Base-by-base conservation (phyloP, 2,113 vertebrate species). In the Machaerirhynchus nigripectus region DNA sequence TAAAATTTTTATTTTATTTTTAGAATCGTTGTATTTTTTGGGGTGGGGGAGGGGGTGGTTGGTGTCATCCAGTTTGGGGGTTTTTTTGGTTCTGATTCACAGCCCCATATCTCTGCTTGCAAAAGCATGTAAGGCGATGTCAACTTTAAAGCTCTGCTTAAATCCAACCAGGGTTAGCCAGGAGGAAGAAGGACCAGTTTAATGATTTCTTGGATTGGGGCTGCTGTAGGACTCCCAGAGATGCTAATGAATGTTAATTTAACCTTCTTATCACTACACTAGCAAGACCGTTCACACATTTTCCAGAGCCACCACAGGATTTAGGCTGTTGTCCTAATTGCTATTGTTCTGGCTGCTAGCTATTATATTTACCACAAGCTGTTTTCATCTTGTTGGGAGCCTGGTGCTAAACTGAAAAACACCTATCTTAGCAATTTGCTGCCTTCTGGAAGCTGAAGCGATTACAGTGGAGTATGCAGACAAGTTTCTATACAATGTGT, bases 251-350 rank as follows among this genome's bases (percentile, higher is more conserved):
- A 60, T 96, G 79, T 80, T 92, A 95, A 96, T 94, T 88, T 88
- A 79, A 93, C 83, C 68, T 79, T 75, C 31, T 96, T 96, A 94
- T 93, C 95, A 35, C 91, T 87, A 85, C 37, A 84, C 83, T 97
- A 94, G 85, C 70, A 93, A 96, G 93, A 86, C 74, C 20, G 2
- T 96, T 97, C 91, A 93, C 95, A 94, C 94, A 2, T 91, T 87
- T 94, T 93, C 67, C 68, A 79, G 70, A 87, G 74, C 55, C 91
- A 94, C 84, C 77, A 69, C 78, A 87, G 92, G 94, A 86, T 91
- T 95, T 90, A 95, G 93, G 93, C 67, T 88, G 78, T 91, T 94
- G 87, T 67, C 68, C 82, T 96, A 97, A 97, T 94, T 94, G 90
- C 92, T 76, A 96, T 96, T 93, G 95, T 95, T 93, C 75, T 83